Conservation (phyloP, 2,888 invertebrate species). For the Callyntrura sp. region DNA sequence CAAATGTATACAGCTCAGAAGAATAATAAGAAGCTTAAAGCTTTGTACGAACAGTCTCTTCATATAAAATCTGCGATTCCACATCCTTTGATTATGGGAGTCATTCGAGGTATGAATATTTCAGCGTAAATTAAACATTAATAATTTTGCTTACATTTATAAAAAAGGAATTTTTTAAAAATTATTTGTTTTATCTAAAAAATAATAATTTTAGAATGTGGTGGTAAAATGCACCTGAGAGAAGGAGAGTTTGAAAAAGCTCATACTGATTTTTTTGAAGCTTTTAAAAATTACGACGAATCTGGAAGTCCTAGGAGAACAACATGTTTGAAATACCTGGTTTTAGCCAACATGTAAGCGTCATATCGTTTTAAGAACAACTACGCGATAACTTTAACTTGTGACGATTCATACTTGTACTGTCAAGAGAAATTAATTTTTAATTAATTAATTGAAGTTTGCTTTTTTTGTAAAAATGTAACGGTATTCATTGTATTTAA, state of each 20-base stretch:
- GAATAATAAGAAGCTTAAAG: constrained; percentile 98
- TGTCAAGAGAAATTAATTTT: not conserved
- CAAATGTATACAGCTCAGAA: constrained; percentile 99
- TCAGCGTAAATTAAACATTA: too few species aligned
- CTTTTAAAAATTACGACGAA: constrained; percentile 99
- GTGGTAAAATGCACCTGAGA: constrained; percentile 99
- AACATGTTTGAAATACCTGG: constrained; percentile 98
- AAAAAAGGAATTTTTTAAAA: not conserved
- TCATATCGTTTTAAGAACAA: too few species aligned
- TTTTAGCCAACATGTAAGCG: constrained; percentile 99
- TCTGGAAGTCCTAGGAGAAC: constrained; percentile 98
- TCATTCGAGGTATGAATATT: constrained; percentile 95
- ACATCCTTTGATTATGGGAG: constrained; percentile 99
- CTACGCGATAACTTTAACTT: too few species aligned
- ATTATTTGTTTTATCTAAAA: too few species aligned
- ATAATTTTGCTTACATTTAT: too few species aligned
- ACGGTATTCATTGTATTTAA: not conserved
- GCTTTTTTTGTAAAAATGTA: not conserved
- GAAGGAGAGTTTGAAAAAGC: constrained; percentile 99
- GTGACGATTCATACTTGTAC: too few species aligned
- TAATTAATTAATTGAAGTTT: too few species aligned
- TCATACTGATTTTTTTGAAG: constrained; percentile 99
- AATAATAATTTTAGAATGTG: constrained; percentile 91
- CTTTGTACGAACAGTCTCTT: constrained; percentile 98
- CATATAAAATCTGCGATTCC: constrained; percentile 99